Evolutionary conservation across 2,888 invertebrate genomes (phyloP).

Genomic region (Uropetala carovei): DNA sequence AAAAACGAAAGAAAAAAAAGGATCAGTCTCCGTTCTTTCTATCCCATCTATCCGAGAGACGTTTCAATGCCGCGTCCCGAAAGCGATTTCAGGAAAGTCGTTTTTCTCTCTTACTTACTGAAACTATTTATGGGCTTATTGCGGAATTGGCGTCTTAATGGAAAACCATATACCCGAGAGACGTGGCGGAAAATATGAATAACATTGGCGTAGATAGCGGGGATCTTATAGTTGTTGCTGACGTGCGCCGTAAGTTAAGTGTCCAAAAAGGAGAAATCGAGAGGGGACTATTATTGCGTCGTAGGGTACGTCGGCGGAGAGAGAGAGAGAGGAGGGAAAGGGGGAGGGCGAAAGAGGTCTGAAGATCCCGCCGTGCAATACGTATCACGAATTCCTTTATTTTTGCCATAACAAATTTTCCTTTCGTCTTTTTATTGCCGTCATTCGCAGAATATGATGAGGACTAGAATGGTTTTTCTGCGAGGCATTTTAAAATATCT

Average conservation of each 20-base stretch:
- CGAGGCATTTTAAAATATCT: background rate
- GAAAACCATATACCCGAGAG: background rate
- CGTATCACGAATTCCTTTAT: background rate
- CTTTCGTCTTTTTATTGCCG: background rate
- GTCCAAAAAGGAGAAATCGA: background rate
- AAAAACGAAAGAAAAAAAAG: background rate
- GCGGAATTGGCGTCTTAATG: constrained; percentile 17
- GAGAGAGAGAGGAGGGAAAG: background rate
- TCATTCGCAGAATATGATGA: background rate
- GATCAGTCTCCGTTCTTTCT: background rate
- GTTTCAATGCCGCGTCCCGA: background rate
- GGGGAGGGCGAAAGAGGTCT: background rate
- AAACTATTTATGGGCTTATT: background rate
- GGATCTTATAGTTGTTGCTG: background rate
- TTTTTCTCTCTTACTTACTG: background rate
- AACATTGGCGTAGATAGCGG: background rate
- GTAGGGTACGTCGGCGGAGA: background rate
- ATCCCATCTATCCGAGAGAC: background rate
- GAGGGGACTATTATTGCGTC: background rate
- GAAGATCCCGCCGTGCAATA: background rate
- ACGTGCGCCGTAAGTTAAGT: background rate
- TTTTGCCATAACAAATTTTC: background rate
- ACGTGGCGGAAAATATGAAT: background rate
- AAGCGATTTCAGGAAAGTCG: background rate
- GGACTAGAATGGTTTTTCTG: background rate